Evolutionary conservation across 2,113 vertebrate species (phyloP), one percentile per base, ranked within the genome.

Genomic region (Nematolebias whitei): DNA sequence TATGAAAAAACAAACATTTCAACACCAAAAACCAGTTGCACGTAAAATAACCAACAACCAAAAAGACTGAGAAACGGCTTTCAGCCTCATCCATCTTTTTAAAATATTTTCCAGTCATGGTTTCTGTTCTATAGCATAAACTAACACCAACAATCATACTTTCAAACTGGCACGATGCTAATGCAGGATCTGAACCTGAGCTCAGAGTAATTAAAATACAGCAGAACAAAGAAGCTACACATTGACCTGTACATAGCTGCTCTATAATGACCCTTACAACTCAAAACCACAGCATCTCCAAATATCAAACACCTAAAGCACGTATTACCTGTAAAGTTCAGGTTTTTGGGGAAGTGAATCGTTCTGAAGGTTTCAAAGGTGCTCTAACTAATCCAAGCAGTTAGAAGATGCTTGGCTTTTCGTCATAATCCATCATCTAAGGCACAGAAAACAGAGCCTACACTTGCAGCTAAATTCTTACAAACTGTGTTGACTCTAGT

Each of bases 161-260:
- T 47, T 68, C 65, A 72, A 51, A 43, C n/a, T n/a, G n/a, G n/a
- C n/a, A n/a, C 45, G n/a, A 35, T 45, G 62, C 70, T 64, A 40
- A 35, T 63, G 41, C 61, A 66, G 53, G 61, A 65, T 70, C 76
- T 69, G 64, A 85, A 70, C 73, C 35, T 11, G 20, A 19, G n/a
- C n/a, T n/a, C 26, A 29, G 26, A 29, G 7, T 29, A 29, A 29
- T 29, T 7, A 29, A 29, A 29, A 29, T 29, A 7, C 26, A 29
- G 85, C 77, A 85, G 80, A 84, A 72, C 67, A 74, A 76, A 38
- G 66, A 65, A 72, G 22, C 45, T 60, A 74, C 63, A 58, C 15
- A 79, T 68, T 70, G 70, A 69, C 79, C 77, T 83, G 84, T 88
- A 91, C 84, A 87, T 76, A 82, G 85, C 75, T 85, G 80, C 86